Percentiles rank a stretch among this genome's conserved stretches.
Conservation (phyloP, 2,888 invertebrate genomes). For the Rhorus exstirpatorius region DNA sequence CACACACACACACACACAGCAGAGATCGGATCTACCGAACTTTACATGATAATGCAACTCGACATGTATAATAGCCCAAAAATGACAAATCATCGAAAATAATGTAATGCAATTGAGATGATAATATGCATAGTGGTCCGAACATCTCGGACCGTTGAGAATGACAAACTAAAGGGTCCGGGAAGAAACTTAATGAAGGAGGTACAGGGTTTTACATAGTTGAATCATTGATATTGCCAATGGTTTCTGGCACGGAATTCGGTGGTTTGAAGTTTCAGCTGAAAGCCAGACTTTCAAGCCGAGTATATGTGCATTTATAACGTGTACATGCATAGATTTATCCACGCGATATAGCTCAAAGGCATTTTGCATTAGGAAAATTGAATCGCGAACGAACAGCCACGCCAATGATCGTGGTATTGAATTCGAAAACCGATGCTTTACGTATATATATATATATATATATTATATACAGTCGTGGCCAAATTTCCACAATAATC, state of each 20-base stretch:
- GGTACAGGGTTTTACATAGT: constrained; percentile 39
- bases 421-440: no score
- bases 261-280: constrained; percentile 41
- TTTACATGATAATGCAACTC: constrained; percentile 37
- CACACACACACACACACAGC: no score
- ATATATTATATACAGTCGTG: no score
- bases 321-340: constrained; percentile 12
- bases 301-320: neutral
- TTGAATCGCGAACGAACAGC: constrained; percentile 45
- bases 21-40: constrained; percentile 26
- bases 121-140: neutral
- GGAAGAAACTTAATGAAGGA: constrained; percentile 55
- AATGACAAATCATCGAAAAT: constrained; percentile 44
- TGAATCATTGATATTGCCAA: constrained; percentile 46
- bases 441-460: neutral
- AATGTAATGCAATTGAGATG: constrained; percentile 14
- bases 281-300: constrained; percentile 48
- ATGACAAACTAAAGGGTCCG: constrained; percentile 52
- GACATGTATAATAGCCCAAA: constrained; percentile 2
- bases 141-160: constrained; percentile 35
- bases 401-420: constrained; percentile 10
- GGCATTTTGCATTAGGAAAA: constrained; percentile 48
- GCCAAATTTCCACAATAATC: no score
- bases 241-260: constrained; percentile 59
- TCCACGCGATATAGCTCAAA: constrained; percentile 26